Base-by-base conservation (phyloP, 92 coral and sea anemone genomes). In the Pocillopora grandis region DNA sequence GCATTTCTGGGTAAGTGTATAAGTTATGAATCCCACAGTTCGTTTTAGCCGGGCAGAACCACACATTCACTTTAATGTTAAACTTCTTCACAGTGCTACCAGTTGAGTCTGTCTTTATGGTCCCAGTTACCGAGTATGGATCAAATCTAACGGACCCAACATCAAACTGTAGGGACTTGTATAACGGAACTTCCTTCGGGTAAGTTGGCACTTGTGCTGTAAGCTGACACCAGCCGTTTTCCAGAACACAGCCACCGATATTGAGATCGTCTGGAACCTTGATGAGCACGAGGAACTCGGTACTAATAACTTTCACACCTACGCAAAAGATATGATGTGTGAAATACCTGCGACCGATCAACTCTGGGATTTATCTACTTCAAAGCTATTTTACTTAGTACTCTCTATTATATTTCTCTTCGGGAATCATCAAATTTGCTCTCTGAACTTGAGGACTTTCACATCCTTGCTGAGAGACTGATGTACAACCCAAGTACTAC, bases 81-180 rank as follows among this genome's bases (percentile, higher is more conserved):
- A 87, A 91, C 72, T 90, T 72, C 78, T 62, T 81, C 17, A 75
- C 27, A 66, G 17, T 79, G 19, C 63, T 48, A 19, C 55, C 72
- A 42, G 52, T 42, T 31, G 59, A 33, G 71, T 21, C 17, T 48
- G 71, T 35, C 57, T 58, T 60, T 67, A 62, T 20, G 13, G 80
- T 48, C 7, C 89, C 93, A 7, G 85, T 87, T 11, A 86, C 91
- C 11, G 66, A 48, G 66, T 62, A 90, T 18, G 95, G 91, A 57
- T 92, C 95, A 58, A 92, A 87, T 36, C 49, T 79, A 37, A 81
- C 91, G n/a, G 78, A 83, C n/a, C 95, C 95, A 14, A 92, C 95
- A 31, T 92, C 91, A 87, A 89, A 92, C 82, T 92, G 95, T 12
- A 79, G 91, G 23, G 95, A 92, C 75, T 92, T 92, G 88, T 90